Base-by-base conservation (phyloP, 2,888 invertebrate genomes). In the Aleiodes leptofemur region DNA sequence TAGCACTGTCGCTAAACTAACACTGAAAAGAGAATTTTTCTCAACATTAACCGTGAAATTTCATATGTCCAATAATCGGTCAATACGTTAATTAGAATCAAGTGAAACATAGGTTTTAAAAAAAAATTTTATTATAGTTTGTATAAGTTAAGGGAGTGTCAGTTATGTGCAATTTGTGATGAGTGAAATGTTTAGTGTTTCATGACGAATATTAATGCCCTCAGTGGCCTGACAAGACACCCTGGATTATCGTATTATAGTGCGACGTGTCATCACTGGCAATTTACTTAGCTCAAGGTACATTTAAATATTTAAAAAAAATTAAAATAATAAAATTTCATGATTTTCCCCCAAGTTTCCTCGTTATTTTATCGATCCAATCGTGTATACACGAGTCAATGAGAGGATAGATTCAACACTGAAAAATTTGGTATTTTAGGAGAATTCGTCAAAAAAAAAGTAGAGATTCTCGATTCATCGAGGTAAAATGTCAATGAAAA, bases 161-260 rank as follows among this genome's bases (percentile, higher is more conserved):
- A 53, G 13, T 43, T 59, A 53, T 48, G 69, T 72, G 38, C 23
- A 53, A 50, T 50, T 23, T 34, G 79, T 78, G 69, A 77, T 70
- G 77, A 66, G 77, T 78, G 80, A 78, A 69, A 86, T 86, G 86
- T 83, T 81, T 75, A 76, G 82, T 86, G 83, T 81, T 83, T 85
- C 78, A 84, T 86, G 86, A 86, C 84, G 78, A 83, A 86, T 82
- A 78, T 77, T 29, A 51, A 51, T 78, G 85, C 82, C 85, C 79
- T 70, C 76, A 56, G 84, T 76, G 86, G 86, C 86, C 48, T 43
- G 13, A 13, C 29, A 69, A 51, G 31, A 43, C 56, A 71, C 68
- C 71, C 70, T 73, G 74, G 75, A 77, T 77, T 79, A 81, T 83
- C 80, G 78, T 79, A 80, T 76, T 81, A 80, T 74, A 77, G 76